A percentile compares a stretch with the other conserved stretches of the same genome.
phyloP scores from a whole-genome alignment of 1,140 invertebrate genomes.

The Drosophila virilis region DNA sequence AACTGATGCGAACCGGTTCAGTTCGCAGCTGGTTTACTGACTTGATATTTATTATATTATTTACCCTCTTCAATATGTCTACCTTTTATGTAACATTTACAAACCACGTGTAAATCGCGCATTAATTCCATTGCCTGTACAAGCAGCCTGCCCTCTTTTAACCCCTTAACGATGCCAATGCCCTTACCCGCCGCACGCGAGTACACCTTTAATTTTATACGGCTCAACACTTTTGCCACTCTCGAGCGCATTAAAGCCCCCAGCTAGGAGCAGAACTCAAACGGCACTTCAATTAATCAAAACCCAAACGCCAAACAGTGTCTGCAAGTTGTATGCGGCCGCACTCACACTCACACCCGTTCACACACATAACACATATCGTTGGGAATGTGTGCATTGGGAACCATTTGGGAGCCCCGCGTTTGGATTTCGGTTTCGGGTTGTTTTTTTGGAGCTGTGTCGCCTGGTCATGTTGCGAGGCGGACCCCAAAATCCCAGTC shows the following conservation, averaged over 20 bases:
- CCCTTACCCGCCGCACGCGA: background rate
- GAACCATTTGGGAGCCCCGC: slow-evolving; percentile 25
- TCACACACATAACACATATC: slow-evolving; percentile 19
- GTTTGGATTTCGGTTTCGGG: slow-evolving; percentile 14
- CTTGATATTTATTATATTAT: too few species aligned
- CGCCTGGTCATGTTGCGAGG: slow-evolving; percentile 18
- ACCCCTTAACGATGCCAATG: background rate
- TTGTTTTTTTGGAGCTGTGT: slow-evolving; percentile 8
- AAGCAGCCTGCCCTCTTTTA: background rate
- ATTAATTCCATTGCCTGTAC: background rate
- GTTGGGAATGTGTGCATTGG: slow-evolving; percentile 24
- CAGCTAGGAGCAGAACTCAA: slow-evolving; percentile 43
- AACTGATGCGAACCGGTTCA: too few species aligned
- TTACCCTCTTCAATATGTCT: too few species aligned
- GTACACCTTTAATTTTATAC: slow-evolving; percentile 15
- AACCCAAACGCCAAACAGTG: slow-evolving; percentile 58
- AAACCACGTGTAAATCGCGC: background rate
- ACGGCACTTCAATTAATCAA: slow-evolving; percentile 66
- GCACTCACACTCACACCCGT: slow-evolving; percentile 46
- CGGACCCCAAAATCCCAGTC: slow-evolving; percentile 3
- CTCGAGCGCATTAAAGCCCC: background rate
- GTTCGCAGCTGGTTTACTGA: too few species aligned
- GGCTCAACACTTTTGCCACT: slow-evolving; percentile 29
- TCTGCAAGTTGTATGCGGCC: slow-evolving; percentile 55
- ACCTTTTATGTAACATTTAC: too few species aligned